These are phyloP conservation scores for Palloptera scutellata DNA, from an alignment of 2,888 invertebrate species.

Conservation along the genomic window DNA sequence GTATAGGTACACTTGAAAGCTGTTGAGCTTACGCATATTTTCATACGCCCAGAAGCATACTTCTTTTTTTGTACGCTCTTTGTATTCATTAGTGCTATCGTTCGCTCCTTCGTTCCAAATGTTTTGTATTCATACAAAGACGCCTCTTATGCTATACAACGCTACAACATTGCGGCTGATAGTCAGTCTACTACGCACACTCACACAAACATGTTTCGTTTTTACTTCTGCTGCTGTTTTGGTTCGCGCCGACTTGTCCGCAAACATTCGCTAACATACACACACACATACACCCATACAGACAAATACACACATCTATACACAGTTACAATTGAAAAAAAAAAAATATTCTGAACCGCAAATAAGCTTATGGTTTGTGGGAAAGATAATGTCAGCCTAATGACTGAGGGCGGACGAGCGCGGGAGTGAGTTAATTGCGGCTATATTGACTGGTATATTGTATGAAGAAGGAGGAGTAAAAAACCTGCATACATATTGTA, in stretches of 20 bases:
- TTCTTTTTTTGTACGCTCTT: conserved; percentile 7
- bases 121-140: conserved; percentile 23
- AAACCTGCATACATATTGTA: neutral
- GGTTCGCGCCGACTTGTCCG: neutral
- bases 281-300: too few species aligned
- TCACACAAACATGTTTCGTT: neutral
- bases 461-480: neutral
- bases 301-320: neutral
- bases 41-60: conserved; percentile 12
- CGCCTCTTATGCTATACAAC: neutral
- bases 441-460: conserved; percentile 10
- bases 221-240: neutral
- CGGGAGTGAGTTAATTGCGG: conserved; percentile 18
- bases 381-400: conserved; percentile 17
- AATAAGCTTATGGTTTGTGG: conserved; percentile 6
- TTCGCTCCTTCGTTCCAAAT: neutral
- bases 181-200: neutral
- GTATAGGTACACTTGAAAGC: conserved; percentile 1
- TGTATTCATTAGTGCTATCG: conserved; percentile 28
- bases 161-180: neutral
- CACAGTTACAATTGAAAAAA: conserved; percentile 15
- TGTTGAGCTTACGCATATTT: conserved; percentile 13
- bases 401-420: neutral
- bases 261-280: neutral
- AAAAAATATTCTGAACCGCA: conserved; percentile 1